These are phyloP conservation scores for Camptogramma bilineatum DNA, from an alignment of 2,888 invertebrate species.

Conservation along the genomic window DNA sequence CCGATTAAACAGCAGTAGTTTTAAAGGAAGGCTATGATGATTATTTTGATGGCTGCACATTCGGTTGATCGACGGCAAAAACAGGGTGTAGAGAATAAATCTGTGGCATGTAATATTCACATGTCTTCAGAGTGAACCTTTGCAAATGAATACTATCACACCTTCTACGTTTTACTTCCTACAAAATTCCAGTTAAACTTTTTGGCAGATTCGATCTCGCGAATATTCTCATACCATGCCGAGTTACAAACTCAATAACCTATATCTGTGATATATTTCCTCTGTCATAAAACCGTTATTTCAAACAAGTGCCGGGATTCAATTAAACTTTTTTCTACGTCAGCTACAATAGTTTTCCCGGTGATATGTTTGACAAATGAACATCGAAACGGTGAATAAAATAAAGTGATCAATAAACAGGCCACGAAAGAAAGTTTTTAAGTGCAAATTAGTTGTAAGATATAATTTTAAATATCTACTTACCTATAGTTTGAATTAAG, in stretches of 20 bases:
- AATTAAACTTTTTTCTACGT: conserved; percentile 44
- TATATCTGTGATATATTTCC: conserved; percentile 47
- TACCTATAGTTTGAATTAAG: too few species aligned
- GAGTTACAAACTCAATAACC: conserved; percentile 46
- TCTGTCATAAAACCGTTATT: conserved; percentile 46
- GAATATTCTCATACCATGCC: conserved; percentile 43
- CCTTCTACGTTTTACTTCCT: conserved; percentile 23
- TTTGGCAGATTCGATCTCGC: conserved; percentile 53
- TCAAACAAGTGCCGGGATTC: conserved; percentile 44
- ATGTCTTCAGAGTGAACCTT: neutral
- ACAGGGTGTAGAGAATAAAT: too few species aligned
- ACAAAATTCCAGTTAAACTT: conserved; percentile 54
- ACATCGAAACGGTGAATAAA: conserved; percentile 17
- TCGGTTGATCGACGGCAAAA: too few species aligned
- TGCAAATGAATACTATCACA: conserved; percentile 4
- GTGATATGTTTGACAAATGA: conserved; percentile 24
- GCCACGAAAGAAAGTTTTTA: conserved; percentile 7
- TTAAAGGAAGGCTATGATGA: too few species aligned
- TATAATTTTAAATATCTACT: too few species aligned
- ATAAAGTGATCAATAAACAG: conserved; percentile 21
- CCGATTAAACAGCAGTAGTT: too few species aligned
- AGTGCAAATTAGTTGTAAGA: too few species aligned
- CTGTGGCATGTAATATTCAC: too few species aligned
- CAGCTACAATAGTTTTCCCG: conserved; percentile 33
- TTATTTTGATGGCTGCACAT: too few species aligned